Evolutionary conservation across 2,797 vertebrate genomes (phyloP).

Genomic region (Pipistrellus pygmaeus): DNA sequence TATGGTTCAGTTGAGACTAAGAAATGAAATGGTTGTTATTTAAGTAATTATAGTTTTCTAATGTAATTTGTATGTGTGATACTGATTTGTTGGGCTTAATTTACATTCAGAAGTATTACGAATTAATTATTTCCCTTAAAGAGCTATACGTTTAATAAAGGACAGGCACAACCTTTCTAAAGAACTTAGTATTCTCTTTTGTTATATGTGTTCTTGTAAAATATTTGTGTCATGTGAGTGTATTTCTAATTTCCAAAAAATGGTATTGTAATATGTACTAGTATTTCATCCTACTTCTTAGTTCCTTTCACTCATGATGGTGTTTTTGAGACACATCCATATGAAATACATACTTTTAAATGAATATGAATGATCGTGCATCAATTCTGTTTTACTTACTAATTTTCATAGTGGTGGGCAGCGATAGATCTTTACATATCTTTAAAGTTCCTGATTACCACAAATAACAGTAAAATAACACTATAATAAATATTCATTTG

Average conservation of each 20-base stretch:
- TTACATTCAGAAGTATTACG: conserved; percentile 42
- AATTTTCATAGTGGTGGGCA: not conserved
- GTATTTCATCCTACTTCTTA: not conserved
- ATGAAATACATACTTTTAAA: not conserved
- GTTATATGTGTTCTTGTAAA: not conserved
- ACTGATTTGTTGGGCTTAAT: not conserved
- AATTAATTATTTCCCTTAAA: conserved; percentile 38
- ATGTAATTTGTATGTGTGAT: not conserved
- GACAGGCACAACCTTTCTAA: not conserved
- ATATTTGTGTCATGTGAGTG: not conserved
- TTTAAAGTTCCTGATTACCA: not conserved
- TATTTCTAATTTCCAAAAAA: not conserved
- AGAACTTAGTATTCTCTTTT: not conserved
- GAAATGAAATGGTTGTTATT: not conserved
- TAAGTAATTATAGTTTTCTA: conserved; percentile 19
- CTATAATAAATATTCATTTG: not conserved
- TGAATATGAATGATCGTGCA: not conserved
- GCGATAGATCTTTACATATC: not conserved
- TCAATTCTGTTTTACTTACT: not conserved
- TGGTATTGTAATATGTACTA: not conserved
- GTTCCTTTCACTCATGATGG: not conserved
- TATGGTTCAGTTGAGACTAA: not conserved
- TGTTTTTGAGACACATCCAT: not conserved
- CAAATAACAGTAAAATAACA: not conserved
- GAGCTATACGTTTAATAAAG: conserved; percentile 1